Evolutionary conservation across 1,140 invertebrate species (phyloP).

Genomic region (Eriosoma lanigerum): DNA sequence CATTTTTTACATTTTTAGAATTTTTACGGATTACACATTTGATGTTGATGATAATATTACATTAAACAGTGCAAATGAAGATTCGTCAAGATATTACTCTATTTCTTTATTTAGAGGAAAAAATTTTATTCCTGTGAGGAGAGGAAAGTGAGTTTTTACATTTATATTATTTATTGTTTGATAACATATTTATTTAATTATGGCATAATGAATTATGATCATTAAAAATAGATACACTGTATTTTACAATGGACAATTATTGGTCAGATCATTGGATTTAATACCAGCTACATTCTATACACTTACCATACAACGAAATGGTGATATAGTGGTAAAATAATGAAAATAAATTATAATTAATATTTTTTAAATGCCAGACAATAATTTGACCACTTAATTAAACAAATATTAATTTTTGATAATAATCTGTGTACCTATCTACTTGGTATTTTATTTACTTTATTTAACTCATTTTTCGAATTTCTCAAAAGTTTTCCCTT

Average conservation of each 20-base stretch:
- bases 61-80: background rate
- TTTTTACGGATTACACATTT: background rate
- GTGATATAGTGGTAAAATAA: slow-evolving; percentile 5
- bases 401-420: too few species aligned
- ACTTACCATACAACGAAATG: slow-evolving; percentile 23
- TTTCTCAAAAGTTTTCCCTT: too few species aligned
- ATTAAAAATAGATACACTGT: background rate
- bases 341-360: background rate
- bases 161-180: too few species aligned
- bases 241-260: background rate
- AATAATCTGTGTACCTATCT: too few species aligned
- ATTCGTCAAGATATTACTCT: background rate
- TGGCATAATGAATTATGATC: background rate
- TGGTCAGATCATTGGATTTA: background rate
- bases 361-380: too few species aligned
- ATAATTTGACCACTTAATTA: too few species aligned
- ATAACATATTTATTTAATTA: too few species aligned
- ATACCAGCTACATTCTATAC: slow-evolving; percentile 26
- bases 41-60: background rate
- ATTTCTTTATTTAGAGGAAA: background rate
- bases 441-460: too few species aligned
- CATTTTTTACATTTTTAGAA: background rate
- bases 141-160: background rate
- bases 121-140: background rate
- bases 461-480: too few species aligned